These are phyloP conservation scores for Lasioglossum lativentre DNA, from an alignment of 2,888 invertebrate species.

Conservation along the genomic window DNA sequence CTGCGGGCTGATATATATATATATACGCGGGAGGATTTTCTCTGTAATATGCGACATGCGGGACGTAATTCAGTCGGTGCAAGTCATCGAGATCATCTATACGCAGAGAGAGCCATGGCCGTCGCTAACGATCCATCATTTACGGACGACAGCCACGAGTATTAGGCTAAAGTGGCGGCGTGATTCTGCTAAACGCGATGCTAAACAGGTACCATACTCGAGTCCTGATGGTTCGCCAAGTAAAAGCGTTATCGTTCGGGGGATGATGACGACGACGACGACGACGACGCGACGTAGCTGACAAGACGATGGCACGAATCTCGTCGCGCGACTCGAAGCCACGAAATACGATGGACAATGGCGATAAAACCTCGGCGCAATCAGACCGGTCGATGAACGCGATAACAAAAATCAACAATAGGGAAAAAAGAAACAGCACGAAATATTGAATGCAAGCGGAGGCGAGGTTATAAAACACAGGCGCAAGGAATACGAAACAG, in stretches of 20 bases:
- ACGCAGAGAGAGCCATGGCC: conserved; percentile 49
- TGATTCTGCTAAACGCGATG: conserved; percentile 80
- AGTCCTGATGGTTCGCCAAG: conserved; percentile 27
- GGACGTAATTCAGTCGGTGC: conserved; percentile 81
- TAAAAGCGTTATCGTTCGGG: conserved; percentile 30
- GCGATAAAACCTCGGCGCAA: conserved; percentile 19
- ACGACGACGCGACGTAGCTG: not conserved
- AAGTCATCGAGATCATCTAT: conserved; percentile 82
- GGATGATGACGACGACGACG: not conserved
- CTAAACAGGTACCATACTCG: conserved; percentile 73
- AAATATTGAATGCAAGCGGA: conserved; percentile 29
- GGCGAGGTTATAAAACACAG: conserved; percentile 52
- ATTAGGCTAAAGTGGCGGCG: conserved; percentile 80
- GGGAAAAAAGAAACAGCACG: not conserved
- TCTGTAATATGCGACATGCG: conserved; percentile 78
- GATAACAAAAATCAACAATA: not conserved
- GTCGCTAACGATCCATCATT: conserved; percentile 80
- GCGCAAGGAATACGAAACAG: conserved; percentile 52
- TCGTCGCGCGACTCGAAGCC: not conserved
- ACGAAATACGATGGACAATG: conserved; percentile 7
- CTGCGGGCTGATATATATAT: conserved; percentile 70
- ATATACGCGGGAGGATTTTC: conserved; percentile 74
- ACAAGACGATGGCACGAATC: not conserved
- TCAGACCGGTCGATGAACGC: conserved; percentile 5
- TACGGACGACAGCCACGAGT: conserved; percentile 78